Evolutionary conservation across 2,113 vertebrate genomes (phyloP).

Genomic region (Odontesthes bonariensis): DNA sequence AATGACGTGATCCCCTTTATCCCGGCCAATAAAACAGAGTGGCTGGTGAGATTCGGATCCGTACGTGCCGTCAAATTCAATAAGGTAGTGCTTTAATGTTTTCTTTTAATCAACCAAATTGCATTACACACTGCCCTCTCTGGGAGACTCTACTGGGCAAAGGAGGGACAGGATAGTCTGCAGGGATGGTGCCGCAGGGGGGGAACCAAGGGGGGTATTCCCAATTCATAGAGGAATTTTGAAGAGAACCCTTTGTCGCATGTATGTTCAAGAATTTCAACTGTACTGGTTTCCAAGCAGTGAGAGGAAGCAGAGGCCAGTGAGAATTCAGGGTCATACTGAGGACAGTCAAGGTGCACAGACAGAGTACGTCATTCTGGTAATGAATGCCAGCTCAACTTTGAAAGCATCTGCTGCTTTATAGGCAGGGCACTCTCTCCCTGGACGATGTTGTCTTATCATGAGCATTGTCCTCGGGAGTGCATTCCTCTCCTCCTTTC

Average conservation of each 20-base stretch:
- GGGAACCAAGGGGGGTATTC: constrained; percentile 43
- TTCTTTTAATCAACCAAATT: constrained; percentile 91
- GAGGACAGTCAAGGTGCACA: constrained; percentile 72
- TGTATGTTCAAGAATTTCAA: constrained; percentile 27
- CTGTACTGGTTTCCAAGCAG: constrained; percentile 24
- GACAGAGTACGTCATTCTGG: constrained; percentile 69
- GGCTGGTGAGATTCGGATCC: constrained; percentile 83
- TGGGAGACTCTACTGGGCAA: constrained; percentile 40
- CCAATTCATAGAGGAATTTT: constrained; percentile 41
- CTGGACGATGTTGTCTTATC: constrained; percentile 56
- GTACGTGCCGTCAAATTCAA: constrained; percentile 88
- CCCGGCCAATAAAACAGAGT: constrained; percentile 87
- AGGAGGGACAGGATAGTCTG: constrained; percentile 27
- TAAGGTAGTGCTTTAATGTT: constrained; percentile 88
- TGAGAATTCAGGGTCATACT: constrained; percentile 63
- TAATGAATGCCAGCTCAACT: constrained; percentile 75
- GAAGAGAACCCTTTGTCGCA: constrained; percentile 9
- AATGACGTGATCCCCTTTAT: constrained; percentile 86
- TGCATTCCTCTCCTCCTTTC: constrained; percentile 24
- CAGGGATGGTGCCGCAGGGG: background rate
- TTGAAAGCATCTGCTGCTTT: constrained; percentile 53
- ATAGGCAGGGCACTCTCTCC: constrained; percentile 63
- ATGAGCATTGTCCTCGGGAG: constrained; percentile 46
- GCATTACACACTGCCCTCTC: constrained; percentile 82
- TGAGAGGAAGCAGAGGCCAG: constrained; percentile 37